A percentile compares a stretch with the other conserved stretches of the same genome.
phyloP scores from a whole-genome alignment of 2,113 vertebrate genomes.

The Lamprotornis superbus region DNA sequence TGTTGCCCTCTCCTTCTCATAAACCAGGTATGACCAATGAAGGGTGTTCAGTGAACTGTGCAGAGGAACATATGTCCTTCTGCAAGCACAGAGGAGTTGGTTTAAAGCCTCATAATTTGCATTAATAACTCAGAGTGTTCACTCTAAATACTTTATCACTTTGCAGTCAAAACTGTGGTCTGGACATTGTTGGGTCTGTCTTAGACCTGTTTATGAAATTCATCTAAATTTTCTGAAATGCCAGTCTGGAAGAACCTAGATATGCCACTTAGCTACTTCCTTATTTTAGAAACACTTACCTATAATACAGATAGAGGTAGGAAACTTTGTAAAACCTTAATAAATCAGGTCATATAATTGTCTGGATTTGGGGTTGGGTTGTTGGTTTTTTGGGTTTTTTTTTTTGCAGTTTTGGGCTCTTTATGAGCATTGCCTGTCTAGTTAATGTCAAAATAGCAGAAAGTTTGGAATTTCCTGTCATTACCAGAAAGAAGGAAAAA shows the following conservation, averaged over 20 bases:
- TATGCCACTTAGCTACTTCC: background rate
- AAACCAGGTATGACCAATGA: background rate
- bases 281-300: background rate
- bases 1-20: background rate
- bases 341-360: background rate
- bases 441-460: background rate
- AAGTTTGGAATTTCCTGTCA: background rate
- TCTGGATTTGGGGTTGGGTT: accelerated
- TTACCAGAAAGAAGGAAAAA: background rate
- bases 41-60: background rate
- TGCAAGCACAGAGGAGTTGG: background rate
- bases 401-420: background rate
- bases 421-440: background rate
- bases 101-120: background rate
- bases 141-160: background rate
- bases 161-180: background rate
- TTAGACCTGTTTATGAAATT: background rate
- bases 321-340: background rate
- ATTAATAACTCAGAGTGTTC: background rate
- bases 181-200: background rate
- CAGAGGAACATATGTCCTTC: background rate
- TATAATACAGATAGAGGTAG: background rate
- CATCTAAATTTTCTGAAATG: background rate
- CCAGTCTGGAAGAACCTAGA: background rate
- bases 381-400: background rate